Evolutionary conservation across 2,797 vertebrate genomes (phyloP), one percentile per base, ranked within the genome.

Genomic region (Cyprinodon diabolis): DNA sequence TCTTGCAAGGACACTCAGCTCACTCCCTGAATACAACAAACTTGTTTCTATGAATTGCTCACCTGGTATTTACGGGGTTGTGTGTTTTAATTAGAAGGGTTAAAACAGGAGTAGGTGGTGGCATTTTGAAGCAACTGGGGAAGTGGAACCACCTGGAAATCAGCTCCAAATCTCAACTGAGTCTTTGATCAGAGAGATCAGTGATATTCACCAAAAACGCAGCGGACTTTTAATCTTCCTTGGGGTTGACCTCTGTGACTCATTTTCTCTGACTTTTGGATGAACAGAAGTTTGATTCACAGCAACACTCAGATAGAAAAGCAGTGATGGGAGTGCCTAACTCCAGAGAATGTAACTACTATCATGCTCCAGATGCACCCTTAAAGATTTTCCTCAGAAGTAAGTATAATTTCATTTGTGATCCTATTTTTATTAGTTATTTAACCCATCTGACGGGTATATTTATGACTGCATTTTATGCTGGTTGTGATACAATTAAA

Each of bases 301-400:
- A 75, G 66, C 78, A 69, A 71, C 57, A 11, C 21, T 63, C 25
- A 55, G 79, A 60, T 11, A 79, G 54, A 75, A 47, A 35, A 80
- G 25, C 76, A 83, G 47, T 71, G 13, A 95, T 95, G 95, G 94
- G 94, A 87, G 94, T 95, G 52, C 88, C 93, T 56, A 94, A 93
- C 89, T 95, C 95, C 43, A 93, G 94, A 82, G 92, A 94, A 86
- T 92, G 88, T 85, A 88, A 67, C 78, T 92, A 92, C 80, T 86
- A 92, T 74, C 90, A 93, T 0, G 52, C 80, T 76, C 83, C 90
- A 74, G 84, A 88, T 73, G 60, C 88, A 69, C 73, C 92, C 1
- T 87, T 92, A 66, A 92, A 77, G 79, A 91, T 93, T 73, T 58
- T 93, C 68, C 81, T 91, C 58, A 94, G 89, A 92, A 89, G 94